A percentile compares a stretch with the other conserved stretches of the same genome.
phyloP scores from a whole-genome alignment of 1,140 invertebrate species.

The Drosophila aff. region DNA sequence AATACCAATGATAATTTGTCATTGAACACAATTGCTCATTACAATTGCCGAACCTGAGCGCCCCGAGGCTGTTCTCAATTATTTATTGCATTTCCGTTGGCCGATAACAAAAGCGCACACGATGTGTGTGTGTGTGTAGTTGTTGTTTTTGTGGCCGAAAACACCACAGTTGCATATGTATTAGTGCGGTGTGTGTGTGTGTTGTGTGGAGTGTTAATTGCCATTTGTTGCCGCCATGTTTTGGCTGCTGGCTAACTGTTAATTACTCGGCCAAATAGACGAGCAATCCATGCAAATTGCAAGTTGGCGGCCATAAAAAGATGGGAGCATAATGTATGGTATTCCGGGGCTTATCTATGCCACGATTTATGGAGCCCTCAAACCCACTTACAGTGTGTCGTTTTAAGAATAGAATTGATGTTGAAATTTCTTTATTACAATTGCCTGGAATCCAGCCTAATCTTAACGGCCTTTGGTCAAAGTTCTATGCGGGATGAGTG shows the following conservation, averaged over 20 bases:
- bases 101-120: constrained; percentile 51
- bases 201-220: constrained; percentile 64
- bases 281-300: constrained; percentile 47
- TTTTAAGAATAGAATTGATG: constrained; percentile 23
- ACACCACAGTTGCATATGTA: constrained; percentile 26
- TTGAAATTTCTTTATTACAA: constrained; percentile 61
- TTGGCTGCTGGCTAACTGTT: constrained; percentile 67
- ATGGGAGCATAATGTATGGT: constrained; percentile 43
- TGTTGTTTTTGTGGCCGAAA: constrained; percentile 17
- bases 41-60: constrained; percentile 29
- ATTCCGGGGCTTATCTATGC: constrained; percentile 29
- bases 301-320: constrained; percentile 43
- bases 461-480: constrained; percentile 72
- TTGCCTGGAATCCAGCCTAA: constrained; percentile 48
- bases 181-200: constrained; percentile 5
- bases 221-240: constrained; percentile 62
- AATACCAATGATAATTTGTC: constrained; percentile 66
- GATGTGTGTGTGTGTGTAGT: constrained; percentile 9
- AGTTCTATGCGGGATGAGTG: constrained; percentile 45
- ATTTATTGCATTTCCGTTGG: constrained; percentile 75
- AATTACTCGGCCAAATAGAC: constrained; percentile 65
- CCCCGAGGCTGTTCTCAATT: constrained; percentile 43
- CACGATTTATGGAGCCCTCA: constrained; percentile 39
- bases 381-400: constrained; percentile 26
- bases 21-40: constrained; percentile 68